A percentile compares a stretch with the other conserved stretches of the same genome.
Conservation (phyloP, 2,888 invertebrate genomes). For the Melanostoma scalare region DNA sequence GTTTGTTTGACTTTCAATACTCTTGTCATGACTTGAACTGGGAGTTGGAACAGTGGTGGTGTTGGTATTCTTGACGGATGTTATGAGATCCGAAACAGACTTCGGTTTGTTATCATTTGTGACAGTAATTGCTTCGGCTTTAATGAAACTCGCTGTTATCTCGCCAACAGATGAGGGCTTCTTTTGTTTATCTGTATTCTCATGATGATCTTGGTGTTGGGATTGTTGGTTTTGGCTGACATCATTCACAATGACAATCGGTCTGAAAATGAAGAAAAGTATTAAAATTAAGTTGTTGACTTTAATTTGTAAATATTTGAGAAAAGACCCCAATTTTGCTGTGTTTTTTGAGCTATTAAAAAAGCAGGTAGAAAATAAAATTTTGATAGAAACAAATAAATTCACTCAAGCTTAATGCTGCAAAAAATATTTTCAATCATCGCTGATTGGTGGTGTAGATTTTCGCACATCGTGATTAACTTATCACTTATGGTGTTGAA, state of each 20-base stretch:
- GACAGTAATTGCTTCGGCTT: conserved; percentile 37
- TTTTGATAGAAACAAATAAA: too few relatives aligned
- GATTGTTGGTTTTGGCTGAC: conserved; percentile 74
- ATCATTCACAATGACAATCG: conserved; percentile 80
- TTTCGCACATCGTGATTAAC: conserved; percentile 35
- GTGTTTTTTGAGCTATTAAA: too few relatives aligned
- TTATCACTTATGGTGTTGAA: conserved; percentile 42
- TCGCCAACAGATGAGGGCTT: conserved; percentile 20
- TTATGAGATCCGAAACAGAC: conserved; percentile 25
- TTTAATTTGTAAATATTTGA: too few relatives aligned
- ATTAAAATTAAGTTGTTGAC: background rate
- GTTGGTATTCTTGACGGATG: conserved; percentile 6
- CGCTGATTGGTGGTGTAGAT: background rate
- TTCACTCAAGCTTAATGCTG: too few relatives aligned
- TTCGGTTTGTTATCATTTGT: conserved; percentile 43
- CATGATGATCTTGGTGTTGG: conserved; percentile 65
- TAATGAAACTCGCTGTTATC: conserved; percentile 32
- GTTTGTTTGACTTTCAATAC: conserved; percentile 41
- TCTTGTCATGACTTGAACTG: conserved; percentile 45
- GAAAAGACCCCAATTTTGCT: too few relatives aligned
- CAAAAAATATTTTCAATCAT: too few relatives aligned
- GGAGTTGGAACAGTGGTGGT: conserved; percentile 18
- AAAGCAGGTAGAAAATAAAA: too few relatives aligned
- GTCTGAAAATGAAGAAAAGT: conserved; percentile 74
- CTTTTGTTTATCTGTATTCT: conserved; percentile 53